Percentiles rank a stretch among this genome's conserved stretches.
Evolutionary conservation across 2,888 invertebrate genomes (phyloP).

Genomic region (Uloborus plumipes): DNA sequence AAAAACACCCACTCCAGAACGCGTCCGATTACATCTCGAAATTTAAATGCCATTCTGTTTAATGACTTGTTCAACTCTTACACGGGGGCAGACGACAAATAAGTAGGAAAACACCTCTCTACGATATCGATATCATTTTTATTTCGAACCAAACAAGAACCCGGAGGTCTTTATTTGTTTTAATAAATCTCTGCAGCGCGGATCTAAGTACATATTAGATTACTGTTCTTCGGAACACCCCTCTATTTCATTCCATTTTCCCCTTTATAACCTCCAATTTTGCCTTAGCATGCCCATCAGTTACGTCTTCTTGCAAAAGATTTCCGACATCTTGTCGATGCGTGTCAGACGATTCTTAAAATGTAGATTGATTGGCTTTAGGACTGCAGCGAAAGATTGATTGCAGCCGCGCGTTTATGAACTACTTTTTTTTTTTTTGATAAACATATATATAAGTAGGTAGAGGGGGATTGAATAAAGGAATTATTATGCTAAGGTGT

Average conservation of each 20-base stretch:
- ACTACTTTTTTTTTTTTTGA: too few relatives aligned
- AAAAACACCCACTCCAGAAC: slow-evolving; percentile 2
- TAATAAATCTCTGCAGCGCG: slow-evolving; percentile 52
- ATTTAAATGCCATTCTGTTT: slow-evolving; percentile 45
- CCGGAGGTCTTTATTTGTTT: slow-evolving; percentile 43
- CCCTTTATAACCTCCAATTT: slow-evolving; percentile 49
- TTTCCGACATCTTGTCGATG: slow-evolving; percentile 58
- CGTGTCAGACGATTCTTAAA: slow-evolving; percentile 56
- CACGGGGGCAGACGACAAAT: too few relatives aligned
- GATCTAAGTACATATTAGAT: slow-evolving; percentile 34
- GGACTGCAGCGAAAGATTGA: slow-evolving; percentile 34
- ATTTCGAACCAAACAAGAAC: slow-evolving; percentile 30
- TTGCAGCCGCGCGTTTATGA: background rate
- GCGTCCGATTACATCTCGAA: slow-evolving; percentile 31
- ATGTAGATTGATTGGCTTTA: slow-evolving; percentile 52
- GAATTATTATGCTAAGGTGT: slow-evolving; percentile 17
- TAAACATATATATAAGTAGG: too few relatives aligned
- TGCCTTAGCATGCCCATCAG: slow-evolving; percentile 16
- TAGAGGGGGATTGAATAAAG: background rate
- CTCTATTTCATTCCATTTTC: slow-evolving; percentile 4
- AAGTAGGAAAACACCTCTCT: background rate
- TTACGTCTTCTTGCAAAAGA: slow-evolving; percentile 31
- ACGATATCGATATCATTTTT: slow-evolving; percentile 52
- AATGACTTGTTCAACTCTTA: slow-evolving; percentile 42
- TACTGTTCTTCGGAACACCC: slow-evolving; percentile 31